Evolutionary conservation across 2,113 vertebrate genomes (phyloP), one percentile per base, ranked within the genome.

Genomic region (Perccottus glenii): DNA sequence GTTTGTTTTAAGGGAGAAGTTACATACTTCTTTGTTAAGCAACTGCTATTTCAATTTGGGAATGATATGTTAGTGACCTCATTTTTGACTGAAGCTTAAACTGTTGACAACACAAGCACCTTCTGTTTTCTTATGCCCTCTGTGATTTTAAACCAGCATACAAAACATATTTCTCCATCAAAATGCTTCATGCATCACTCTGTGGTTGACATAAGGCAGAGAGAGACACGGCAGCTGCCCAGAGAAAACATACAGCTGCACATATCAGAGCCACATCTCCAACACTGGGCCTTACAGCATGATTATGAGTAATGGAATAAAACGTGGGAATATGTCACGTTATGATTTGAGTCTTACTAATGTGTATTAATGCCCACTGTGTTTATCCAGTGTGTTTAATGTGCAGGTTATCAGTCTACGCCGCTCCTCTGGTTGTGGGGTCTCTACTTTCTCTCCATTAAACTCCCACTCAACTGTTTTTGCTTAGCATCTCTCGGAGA

Each of bases 401-500:
- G 50, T 33, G 1, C 3, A 40, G 48, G 56, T 76, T 88, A 67
- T 82, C 56, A 42, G 47, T 15, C 48, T 32, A 42, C 40, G 32
- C 52, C 5, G 0, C 3, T 50, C 33, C 47, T 43, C 11, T 48
- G 16, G 36, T 55, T 72, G 35, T n/a, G 36, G 40, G 70, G 64
- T 67, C 51, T 49, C 45, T 46, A 42, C 45, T 58, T 70, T 83
- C 59, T 70, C 56, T 43, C 5, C 11, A 38, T 68, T 42, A 7
- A 57, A 73, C 76, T 87, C 78, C 83, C 72, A 70, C 63, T 60
- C 7, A 10, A 43, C 61, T 32, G 67, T 42, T 7, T 70, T 84
- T 90, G 88, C 76, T 87, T 84, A 66, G 65, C 67, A 73, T 91
- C 86, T 75, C 69, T 56, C 55, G 73, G 87, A 83, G 83, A 87